Evolutionary conservation across 2,797 vertebrate species (phyloP).

Genomic region (Delichon dasypus): DNA sequence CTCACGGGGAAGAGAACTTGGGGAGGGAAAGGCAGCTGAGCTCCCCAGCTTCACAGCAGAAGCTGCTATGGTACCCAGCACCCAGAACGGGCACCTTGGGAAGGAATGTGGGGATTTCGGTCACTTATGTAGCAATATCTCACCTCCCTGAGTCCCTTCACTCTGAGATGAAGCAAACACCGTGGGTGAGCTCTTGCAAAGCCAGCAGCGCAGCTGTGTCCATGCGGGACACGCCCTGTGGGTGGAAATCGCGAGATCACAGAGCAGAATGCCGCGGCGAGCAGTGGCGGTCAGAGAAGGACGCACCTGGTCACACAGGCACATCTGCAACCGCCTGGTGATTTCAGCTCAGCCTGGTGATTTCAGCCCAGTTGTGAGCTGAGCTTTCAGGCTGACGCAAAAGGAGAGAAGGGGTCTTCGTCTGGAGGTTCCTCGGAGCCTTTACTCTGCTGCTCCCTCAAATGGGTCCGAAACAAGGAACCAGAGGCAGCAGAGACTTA

Average conservation of each 20-base stretch:
- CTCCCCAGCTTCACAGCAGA: neutral
- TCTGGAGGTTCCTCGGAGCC: too few relatives aligned
- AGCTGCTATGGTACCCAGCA: neutral
- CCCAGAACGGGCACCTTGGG: neutral
- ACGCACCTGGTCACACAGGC: too few relatives aligned
- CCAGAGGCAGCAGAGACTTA: neutral
- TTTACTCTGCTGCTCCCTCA: too few relatives aligned
- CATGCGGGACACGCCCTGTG: neutral
- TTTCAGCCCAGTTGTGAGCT: too few relatives aligned
- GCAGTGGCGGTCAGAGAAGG: too few relatives aligned
- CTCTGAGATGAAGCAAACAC: neutral
- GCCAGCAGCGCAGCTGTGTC: too few relatives aligned
- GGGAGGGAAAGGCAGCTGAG: neutral
- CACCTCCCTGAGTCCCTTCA: neutral
- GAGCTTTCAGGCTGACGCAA: too few relatives aligned
- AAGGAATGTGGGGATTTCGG: neutral
- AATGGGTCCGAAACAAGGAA: neutral
- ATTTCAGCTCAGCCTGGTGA: too few relatives aligned
- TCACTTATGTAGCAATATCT: rapidly evolving
- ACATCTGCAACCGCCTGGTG: too few relatives aligned
- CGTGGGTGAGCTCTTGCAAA: rapidly evolving
- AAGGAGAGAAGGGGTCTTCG: too few relatives aligned
- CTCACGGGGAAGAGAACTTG: neutral
- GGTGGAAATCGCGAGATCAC: neutral
- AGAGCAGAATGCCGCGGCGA: neutral